Evolutionary conservation across 2,888 invertebrate species (phyloP).

Genomic region (Ennomos erosarius): DNA sequence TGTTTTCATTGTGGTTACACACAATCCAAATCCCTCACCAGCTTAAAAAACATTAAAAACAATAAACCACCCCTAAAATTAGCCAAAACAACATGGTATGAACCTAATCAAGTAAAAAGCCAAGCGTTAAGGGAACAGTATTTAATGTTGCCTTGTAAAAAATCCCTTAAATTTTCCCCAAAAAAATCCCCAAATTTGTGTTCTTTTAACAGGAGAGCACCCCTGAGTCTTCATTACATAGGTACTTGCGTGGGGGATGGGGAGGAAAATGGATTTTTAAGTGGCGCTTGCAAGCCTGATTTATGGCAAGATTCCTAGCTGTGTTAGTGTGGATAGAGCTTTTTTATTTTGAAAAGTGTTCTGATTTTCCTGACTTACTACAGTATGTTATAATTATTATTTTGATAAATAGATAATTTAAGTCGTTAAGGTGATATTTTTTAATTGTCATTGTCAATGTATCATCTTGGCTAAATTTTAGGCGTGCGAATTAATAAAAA

Average conservation of each 20-base stretch:
- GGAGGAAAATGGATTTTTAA: slow-evolving; percentile 72
- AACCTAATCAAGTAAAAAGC: slow-evolving; percentile 29
- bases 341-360: slow-evolving; percentile 3
- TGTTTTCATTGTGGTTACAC: too few species aligned
- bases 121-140: slow-evolving; percentile 19
- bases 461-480: too few species aligned
- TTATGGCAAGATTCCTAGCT: slow-evolving; percentile 69
- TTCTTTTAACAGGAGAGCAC: slow-evolving; percentile 42
- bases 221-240: slow-evolving; percentile 54
- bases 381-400: too few species aligned
- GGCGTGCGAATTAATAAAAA: too few species aligned
- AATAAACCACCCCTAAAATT: slow-evolving; percentile 36
- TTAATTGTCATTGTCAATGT: too few species aligned
- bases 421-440: too few species aligned
- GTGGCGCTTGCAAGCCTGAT: slow-evolving; percentile 65
- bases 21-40: too few species aligned
- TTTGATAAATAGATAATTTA: too few species aligned
- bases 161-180: slow-evolving; percentile 32
- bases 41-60: neutral
- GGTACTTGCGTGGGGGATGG: slow-evolving; percentile 44
- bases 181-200: slow-evolving; percentile 53
- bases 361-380: too few species aligned
- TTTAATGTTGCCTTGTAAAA: slow-evolving; percentile 25
- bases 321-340: slow-evolving; percentile 46
- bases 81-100: slow-evolving; percentile 1